These are phyloP conservation scores for Drosophila subobscura DNA, from an alignment of 1,140 invertebrate species.

Conservation along the genomic window DNA sequence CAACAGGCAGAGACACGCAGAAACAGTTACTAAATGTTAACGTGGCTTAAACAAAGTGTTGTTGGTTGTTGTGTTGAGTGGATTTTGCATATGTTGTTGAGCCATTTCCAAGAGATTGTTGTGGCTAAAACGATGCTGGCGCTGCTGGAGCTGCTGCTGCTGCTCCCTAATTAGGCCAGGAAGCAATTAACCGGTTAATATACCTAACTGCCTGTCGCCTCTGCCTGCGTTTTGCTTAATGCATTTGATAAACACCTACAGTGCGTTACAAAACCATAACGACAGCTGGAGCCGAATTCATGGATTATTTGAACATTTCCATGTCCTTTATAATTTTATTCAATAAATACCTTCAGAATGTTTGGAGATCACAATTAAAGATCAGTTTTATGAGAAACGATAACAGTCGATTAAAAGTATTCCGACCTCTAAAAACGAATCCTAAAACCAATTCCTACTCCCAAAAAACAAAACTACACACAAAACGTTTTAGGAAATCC, in stretches of 20 bases:
- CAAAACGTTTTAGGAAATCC: too few species aligned
- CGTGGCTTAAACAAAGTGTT: conserved; percentile 10
- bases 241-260: conserved; percentile 33
- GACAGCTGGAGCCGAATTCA: background rate
- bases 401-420: too few species aligned
- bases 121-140: conserved; percentile 23
- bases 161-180: conserved; percentile 70
- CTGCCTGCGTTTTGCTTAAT: conserved; percentile 38
- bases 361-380: too few species aligned
- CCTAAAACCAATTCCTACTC: too few species aligned
- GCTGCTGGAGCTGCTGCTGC: conserved; percentile 14
- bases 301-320: too few species aligned
- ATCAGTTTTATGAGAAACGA: too few species aligned
- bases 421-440: too few species aligned
- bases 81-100: conserved; percentile 39
- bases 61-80: conserved; percentile 24
- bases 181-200: conserved; percentile 74
- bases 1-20: background rate
- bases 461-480: too few species aligned
- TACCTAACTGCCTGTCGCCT: conserved; percentile 25
- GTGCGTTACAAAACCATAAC: background rate
- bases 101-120: conserved; percentile 15
- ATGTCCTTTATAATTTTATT: too few species aligned
- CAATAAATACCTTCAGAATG: too few species aligned
- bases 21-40: conserved; percentile 33